Base-by-base conservation (phyloP, 2,113 vertebrate species). In the Prietella phreatophila region DNA sequence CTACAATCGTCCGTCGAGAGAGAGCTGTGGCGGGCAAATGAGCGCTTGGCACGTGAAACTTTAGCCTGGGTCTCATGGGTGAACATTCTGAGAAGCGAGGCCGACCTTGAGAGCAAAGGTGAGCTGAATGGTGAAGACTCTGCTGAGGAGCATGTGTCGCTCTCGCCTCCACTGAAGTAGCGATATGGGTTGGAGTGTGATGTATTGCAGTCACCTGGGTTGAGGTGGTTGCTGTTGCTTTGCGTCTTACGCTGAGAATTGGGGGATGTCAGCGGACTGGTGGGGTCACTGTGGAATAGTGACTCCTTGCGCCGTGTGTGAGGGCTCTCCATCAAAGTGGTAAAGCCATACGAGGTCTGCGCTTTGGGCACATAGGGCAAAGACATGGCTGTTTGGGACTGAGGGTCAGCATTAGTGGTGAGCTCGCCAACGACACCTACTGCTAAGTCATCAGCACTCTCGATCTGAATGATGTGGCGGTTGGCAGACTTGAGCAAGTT, bases 41-140 rank as follows among this genome's bases (percentile, higher is more conserved):
- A 96, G 19, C 97, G 96, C 92, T 97, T 97, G 82, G 97, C 97
- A 85, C 98, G 98, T 91, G 96, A 97, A 1, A 98, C 96, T 90
- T 98, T 99, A 89, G 97, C 97, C 93, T 98, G 97, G 67, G 97
- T 96, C 89, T 99, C 98, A 55, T 97, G 97, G 36, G 97, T 97
- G 90, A 99, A 98, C 91, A 98, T 96, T 93, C 96, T 97, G 84
- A 99, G 96, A 88, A 99, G 94, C 0, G 98, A 99, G 14, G 97
- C 96, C 0, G 98, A 99, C 83, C 98, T 97, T 0, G 98, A 98
- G 0, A 99, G 96, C 90, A 99, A 92, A 0, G 98, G 98, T 0
- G 98, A 99, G 78, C 96, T 96, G 36, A 99, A 99, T 0, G 98
- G 98, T 0, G 98, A 99, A 0, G 98, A 99, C 92, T 99, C 98